Evolutionary conservation across 2,888 invertebrate species (phyloP).

Genomic region (Cheilosia soror): DNA sequence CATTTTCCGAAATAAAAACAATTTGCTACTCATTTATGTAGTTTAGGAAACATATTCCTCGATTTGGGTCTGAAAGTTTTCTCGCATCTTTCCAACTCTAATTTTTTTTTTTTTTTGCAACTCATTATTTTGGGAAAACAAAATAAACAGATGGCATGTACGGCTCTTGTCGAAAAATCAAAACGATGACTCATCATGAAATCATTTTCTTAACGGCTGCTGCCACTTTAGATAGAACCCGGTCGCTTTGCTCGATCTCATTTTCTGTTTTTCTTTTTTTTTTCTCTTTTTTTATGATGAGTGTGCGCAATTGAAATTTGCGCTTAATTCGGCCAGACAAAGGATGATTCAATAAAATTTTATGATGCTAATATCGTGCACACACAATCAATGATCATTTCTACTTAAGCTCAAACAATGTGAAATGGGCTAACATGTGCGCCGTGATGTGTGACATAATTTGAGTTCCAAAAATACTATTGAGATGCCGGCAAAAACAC

Average conservation of each 20-base stretch:
- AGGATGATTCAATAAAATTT: conserved; percentile 68
- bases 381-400: conserved; percentile 15
- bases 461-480: conserved; percentile 62
- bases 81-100: conserved; percentile 28
- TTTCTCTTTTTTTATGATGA: conserved; percentile 27
- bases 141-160: conserved; percentile 68
- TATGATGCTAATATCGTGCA: conserved; percentile 3
- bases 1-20: conserved; percentile 11
- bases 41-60: conserved; percentile 1
- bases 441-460: conserved; percentile 64
- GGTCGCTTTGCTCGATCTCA: conserved; percentile 31
- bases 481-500: conserved; percentile 37
- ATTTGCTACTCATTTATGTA: conserved; percentile 8
- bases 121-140: conserved; percentile 66
- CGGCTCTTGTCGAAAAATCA: conserved; percentile 44
- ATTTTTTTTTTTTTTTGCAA: conserved; percentile 21
- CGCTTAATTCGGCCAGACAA: conserved; percentile 65
- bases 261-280: conserved; percentile 1
- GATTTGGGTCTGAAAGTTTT: background rate
- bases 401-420: background rate
- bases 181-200: conserved; percentile 51
- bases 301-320: conserved; percentile 66
- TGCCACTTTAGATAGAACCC: conserved; percentile 48
- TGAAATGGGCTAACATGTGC: conserved; percentile 58
- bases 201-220: conserved; percentile 20